Evolutionary conservation across 2,797 vertebrate species (phyloP), one percentile per base, ranked within the genome.

Genomic region (Synaphobranchus kaupii): DNA sequence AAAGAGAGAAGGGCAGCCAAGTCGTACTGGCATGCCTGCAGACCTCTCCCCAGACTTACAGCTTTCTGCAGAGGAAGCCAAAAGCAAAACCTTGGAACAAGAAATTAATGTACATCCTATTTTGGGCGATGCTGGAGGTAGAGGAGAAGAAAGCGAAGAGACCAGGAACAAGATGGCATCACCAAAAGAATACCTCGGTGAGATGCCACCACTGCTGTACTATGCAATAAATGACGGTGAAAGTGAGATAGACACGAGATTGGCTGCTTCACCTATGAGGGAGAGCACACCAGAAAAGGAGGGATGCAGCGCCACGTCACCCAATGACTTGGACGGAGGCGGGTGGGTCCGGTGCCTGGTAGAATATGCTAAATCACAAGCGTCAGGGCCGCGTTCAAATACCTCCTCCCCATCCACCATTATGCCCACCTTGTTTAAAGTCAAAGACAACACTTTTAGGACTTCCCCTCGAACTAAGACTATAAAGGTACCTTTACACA

Each of bases 361-460:
- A 52, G 86, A 81, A 0, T 89, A 89, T 89, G 90, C 93, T 89
- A 92, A 6, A 0, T 3, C 2, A 85, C 91, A 90, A 54, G 90
- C 83, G 13, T 91, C 93, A 68, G 56, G 89, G 52, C 92, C 91
- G 1, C 90, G 92, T 5, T 88, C 90, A 6, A 93, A 90, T 68
- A 90, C 90, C 0, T 92, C 95, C 17, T 95, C 78, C 25, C 78
- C 94, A 25, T 96, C 96, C 17, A 89, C 92, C 44, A 91, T 95
- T 20, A 97, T 97, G 89, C 98, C 96, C 34, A 92, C 93, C 17
- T 89, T 98, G 81, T 98, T 99, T 90, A 93, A 94, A 88, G 97
- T 99, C 86, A 99, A 98, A 95, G 97, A 99, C 90, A 99, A 99
- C 91, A 98, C 95, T 44, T 95, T 97, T 39, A 97, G 88, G 78